Conservation (phyloP, 1,140 invertebrate species). For the Leptopilina clavipes region DNA sequence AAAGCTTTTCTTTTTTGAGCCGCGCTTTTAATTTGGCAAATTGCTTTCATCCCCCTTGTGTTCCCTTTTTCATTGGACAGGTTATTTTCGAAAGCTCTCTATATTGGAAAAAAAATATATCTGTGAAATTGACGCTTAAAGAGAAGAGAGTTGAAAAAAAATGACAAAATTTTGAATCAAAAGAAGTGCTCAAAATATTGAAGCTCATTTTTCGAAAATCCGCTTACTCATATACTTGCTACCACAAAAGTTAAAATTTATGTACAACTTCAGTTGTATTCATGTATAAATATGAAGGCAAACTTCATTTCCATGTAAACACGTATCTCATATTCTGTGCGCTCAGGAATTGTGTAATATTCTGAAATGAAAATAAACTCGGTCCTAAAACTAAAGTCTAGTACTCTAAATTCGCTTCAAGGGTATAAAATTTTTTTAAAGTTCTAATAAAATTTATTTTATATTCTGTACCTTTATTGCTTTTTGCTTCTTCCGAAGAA, state of each 20-base stretch:
- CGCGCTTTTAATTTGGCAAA: constrained; percentile 11
- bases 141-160: neutral
- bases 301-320: constrained; percentile 19
- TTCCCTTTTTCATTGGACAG: neutral
- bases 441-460: neutral
- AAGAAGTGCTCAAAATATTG: neutral
- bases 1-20: neutral
- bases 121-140: neutral
- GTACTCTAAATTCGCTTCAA: neutral
- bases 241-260: neutral
- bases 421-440: neutral
- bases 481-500: too few species aligned
- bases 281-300: neutral
- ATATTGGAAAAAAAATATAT: neutral
- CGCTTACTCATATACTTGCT: neutral
- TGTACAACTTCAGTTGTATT: neutral
- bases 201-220: neutral
- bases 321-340: neutral
- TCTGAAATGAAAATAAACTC: constrained; percentile 4
- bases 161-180: neutral
- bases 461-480: neutral
- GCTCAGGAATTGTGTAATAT: neutral
- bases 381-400: neutral
- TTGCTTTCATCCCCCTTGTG: neutral
- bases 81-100: neutral